phyloP scores from a whole-genome alignment of 1,140 invertebrate species.

The Drosophila gunungcola region DNA sequence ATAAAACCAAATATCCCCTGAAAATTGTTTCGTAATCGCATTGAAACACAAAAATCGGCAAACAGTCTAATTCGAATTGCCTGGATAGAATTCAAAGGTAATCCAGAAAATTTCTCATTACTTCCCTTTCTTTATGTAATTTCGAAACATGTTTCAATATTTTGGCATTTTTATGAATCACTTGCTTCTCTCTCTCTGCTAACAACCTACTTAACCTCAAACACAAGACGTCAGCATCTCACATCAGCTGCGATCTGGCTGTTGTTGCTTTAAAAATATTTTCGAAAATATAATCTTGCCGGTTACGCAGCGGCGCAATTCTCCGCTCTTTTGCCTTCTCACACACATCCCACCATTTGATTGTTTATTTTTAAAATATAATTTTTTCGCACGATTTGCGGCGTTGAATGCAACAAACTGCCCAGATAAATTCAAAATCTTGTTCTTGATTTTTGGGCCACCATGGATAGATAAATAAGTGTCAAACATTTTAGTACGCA shows the following conservation, averaged over 20 bases:
- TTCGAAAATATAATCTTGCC: conserved; percentile 72
- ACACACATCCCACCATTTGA: conserved; percentile 31
- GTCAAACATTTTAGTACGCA: no score
- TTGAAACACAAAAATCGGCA: conserved; percentile 26
- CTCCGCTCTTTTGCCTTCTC: conserved; percentile 5
- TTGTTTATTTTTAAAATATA: conserved; percentile 81
- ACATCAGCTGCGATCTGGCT: conserved; percentile 36
- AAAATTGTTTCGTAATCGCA: conserved; percentile 77
- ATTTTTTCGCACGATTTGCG: conserved; percentile 70
- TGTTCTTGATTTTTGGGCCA: conserved; percentile 3
- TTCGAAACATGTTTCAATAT: conserved; percentile 18
- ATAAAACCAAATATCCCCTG: conserved; percentile 32
- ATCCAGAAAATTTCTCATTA: neutral
- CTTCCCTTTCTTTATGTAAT: conserved; percentile 50
- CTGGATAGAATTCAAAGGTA: conserved; percentile 17
- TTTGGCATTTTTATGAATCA: neutral
- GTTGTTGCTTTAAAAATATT: conserved; percentile 75
- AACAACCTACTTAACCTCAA: conserved; percentile 50
- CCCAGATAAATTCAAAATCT: conserved; percentile 4
- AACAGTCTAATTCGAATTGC: conserved; percentile 40
- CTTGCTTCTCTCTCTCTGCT: neutral
- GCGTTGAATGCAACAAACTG: conserved; percentile 23
- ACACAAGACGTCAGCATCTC: conserved; percentile 36
- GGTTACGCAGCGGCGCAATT: conserved; percentile 48
- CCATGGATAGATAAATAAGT: neutral